phyloP scores from a whole-genome alignment of 2,888 invertebrate genomes.

The Syritta pipiens region DNA sequence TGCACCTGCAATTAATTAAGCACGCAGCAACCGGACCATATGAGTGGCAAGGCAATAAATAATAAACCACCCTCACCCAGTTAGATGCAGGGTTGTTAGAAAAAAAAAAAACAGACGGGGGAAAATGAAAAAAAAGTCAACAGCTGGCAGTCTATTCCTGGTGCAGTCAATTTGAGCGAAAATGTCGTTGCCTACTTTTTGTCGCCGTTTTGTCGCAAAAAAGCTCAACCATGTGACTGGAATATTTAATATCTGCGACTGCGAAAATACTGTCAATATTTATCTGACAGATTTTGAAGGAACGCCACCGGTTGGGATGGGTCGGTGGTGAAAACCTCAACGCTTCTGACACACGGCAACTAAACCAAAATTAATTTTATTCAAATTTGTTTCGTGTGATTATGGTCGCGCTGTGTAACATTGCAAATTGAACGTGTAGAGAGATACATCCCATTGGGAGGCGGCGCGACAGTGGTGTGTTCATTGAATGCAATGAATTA shows the following conservation, averaged over 20 bases:
- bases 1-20: conserved; percentile 58
- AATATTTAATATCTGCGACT: conserved; percentile 29
- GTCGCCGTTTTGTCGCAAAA: background rate
- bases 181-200: too few species aligned
- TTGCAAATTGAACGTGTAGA: conserved; percentile 57
- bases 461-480: conserved; percentile 21
- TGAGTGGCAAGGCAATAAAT: conserved; percentile 29
- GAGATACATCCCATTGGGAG: conserved; percentile 17
- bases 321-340: conserved; percentile 49
- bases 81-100: background rate
- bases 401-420: conserved; percentile 58
- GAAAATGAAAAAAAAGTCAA: background rate
- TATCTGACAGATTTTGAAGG: conserved; percentile 24
- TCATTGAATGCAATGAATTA: conserved; percentile 55
- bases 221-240: background rate
- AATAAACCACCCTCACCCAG: conserved; percentile 5
- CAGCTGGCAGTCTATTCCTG: background rate
- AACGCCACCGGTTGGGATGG: background rate
- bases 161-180: conserved; percentile 12
- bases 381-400: conserved; percentile 65
- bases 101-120: background rate
- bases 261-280: conserved; percentile 17
- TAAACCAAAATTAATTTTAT: conserved; percentile 71
- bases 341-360: conserved; percentile 60
- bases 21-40: conserved; percentile 11